Evolutionary conservation across 2,113 vertebrate species (phyloP), one percentile per base, ranked within the genome.

Genomic region (Callopanchax toddi): DNA sequence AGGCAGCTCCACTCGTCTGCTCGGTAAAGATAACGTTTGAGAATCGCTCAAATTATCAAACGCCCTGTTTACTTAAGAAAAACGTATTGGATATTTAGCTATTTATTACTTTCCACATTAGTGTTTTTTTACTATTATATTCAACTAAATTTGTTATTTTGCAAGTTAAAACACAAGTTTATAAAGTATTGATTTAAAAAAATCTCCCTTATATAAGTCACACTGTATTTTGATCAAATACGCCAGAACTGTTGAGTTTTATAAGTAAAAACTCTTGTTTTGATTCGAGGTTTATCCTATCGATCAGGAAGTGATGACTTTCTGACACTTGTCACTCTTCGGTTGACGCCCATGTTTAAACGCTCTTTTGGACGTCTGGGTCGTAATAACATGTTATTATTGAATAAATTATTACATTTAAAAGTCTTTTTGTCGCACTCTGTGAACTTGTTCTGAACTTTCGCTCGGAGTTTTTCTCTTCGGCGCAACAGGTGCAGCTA

Each of bases 401-500:
- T 6, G 10, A 50, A 5, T 43, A 18, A 42, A 43, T 15, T 1
- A 42, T 32, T 40, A 3, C 6, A 25, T 29, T 10, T 42, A n/a
- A 26, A 29, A n/a, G 9, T n/a, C 6, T 2, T 0, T 66, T 46
- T 18, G 2, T 17, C n/a, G 9, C 1, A 37, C 13, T 22, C 12
- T 21, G 2, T 9, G 16, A n/a, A 17, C 1, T 13, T 52, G 15
- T 13, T 51, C 8, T 11, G 10, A n/a, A 21, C 16, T 22, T 58
- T 42, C 8, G 42, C 22, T 32, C 11, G 4, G 18, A 11, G 29
- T 9, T 6, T 9, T 32, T 7, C 20, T 18, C 37, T 39, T 39
- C 25, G 11, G 10, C 29, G 42, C 57, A 55, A 80, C 87, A 89
- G 84, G 87, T 87, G 87, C 49, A 1, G 32, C 39, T 44, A 15